A percentile compares a stretch with the other conserved stretches of the same genome.
phyloP scores from a whole-genome alignment of 2,797 vertebrate species.

The Bucorvus abyssinicus region DNA sequence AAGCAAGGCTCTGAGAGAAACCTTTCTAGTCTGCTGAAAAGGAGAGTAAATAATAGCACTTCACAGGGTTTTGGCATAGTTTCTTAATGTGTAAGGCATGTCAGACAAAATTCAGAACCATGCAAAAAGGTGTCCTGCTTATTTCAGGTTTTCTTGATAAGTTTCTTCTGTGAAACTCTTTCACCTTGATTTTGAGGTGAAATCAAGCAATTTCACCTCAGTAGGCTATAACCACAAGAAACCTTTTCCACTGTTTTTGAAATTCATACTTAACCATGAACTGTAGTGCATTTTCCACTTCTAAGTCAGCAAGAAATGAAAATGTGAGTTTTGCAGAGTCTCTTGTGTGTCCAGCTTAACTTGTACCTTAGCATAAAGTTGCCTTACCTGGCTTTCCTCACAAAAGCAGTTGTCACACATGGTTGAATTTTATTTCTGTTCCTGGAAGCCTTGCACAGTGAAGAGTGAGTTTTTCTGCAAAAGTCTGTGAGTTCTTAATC shows the following conservation, averaged over 20 bases:
- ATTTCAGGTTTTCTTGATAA: neutral
- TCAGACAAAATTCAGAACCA: neutral
- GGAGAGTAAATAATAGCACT: neutral
- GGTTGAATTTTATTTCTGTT: neutral
- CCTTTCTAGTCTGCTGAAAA: conserved; percentile 18
- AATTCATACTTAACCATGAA: neutral
- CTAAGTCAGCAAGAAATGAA: neutral
- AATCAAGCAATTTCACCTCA: neutral
- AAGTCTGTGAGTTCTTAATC: neutral
- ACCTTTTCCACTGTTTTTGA: neutral
- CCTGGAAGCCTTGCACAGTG: neutral
- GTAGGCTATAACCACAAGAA: neutral
- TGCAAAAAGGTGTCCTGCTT: neutral
- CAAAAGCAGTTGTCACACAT: neutral
- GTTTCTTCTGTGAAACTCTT: neutral
- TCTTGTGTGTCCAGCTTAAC: neutral
- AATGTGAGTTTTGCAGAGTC: neutral
- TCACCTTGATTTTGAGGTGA: neutral
- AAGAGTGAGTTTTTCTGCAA: neutral
- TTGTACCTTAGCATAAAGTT: neutral
- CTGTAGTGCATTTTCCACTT: neutral
- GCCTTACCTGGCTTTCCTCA: neutral
- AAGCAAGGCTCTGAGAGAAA: conserved; percentile 29
- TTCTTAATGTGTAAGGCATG: neutral
- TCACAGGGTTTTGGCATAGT: neutral